Base-by-base conservation (phyloP, 2,797 vertebrate species). In the Spinibarbus caldwelli region DNA sequence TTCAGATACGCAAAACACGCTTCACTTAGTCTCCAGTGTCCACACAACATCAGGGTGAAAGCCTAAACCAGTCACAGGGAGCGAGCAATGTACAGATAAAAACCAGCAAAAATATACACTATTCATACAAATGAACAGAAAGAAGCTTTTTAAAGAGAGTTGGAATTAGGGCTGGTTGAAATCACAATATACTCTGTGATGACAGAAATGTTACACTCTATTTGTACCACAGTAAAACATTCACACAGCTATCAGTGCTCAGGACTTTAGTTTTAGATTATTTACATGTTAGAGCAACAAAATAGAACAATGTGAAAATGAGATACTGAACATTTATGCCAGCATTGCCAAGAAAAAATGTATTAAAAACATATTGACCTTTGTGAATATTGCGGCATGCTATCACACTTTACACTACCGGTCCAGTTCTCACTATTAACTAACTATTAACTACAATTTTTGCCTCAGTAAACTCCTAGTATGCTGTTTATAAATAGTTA, bases 1-100 rank as follows among this genome's bases (percentile, higher is more conserved):
- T 78, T 73, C 54, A 82, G 80, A 73, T 82, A 54, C 41, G 10
- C 15, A 31, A 71, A 38, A 34, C 80, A 29, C 19, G 59, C 71
- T 86, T 54, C 21, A 43, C 17, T 45, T 36, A 34, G 45, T 38
- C 38, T 68, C 29, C 49, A 47, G 23, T 54, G 38, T 41, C 59
- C 54, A 21, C 29, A 41, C 6, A 45, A 23, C 21, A 21, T 68
- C 62, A 62, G 77, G 9, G 64, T 57, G 47, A 72, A 72, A 78
- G 52, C 41, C 34, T 70, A 38, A 38, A 66, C 26, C 29, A 47
- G 49, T 38, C 19, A 54, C 10, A 64, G 41, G 17, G 54, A 49
- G 23, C 8, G 26, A 52, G 47, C 21, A 54, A 41, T 54, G 49
- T 71, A 59, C 54, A 57, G 67, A 82, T 43, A 72, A 34, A 54